Percentiles rank a stretch among this genome's conserved stretches.
Conservation (phyloP, 2,888 invertebrate genomes). For the Drosophila nigricruria region DNA sequence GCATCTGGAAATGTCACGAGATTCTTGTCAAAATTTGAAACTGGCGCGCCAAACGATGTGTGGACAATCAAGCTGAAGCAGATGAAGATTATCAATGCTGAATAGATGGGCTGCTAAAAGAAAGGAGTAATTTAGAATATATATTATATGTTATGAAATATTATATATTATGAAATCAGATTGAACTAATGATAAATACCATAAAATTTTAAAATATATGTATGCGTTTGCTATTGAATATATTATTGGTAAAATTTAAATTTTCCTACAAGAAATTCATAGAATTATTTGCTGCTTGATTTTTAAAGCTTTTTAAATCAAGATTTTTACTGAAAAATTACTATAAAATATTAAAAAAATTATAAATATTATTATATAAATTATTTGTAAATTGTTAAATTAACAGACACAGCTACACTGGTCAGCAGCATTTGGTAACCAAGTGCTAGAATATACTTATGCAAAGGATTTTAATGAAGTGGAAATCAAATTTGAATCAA, state of each 20-base stretch:
- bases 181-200: too few species aligned
- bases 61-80: constrained; percentile 12
- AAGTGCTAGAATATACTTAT: not conserved
- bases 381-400: too few species aligned
- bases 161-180: too few species aligned
- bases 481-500: not conserved
- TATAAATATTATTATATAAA: too few species aligned
- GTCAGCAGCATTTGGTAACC: not conserved
- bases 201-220: too few species aligned
- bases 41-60: constrained; percentile 52
- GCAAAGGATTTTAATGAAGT: not conserved
- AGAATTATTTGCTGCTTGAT: too few species aligned
- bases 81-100: constrained; percentile 19
- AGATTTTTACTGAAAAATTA: too few species aligned
- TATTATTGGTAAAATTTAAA: not conserved
- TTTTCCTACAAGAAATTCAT: too few species aligned
- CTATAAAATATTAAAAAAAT: too few species aligned
- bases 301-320: too few species aligned
- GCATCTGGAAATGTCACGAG: constrained; percentile 50
- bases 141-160: too few species aligned
- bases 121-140: not conserved
- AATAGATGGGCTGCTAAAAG: constrained; percentile 4
- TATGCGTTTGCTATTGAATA: too few species aligned
- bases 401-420: not conserved
- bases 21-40: constrained; percentile 33